Base-by-base conservation (phyloP, 2,797 vertebrate species). In the Psittacula derbiana region DNA sequence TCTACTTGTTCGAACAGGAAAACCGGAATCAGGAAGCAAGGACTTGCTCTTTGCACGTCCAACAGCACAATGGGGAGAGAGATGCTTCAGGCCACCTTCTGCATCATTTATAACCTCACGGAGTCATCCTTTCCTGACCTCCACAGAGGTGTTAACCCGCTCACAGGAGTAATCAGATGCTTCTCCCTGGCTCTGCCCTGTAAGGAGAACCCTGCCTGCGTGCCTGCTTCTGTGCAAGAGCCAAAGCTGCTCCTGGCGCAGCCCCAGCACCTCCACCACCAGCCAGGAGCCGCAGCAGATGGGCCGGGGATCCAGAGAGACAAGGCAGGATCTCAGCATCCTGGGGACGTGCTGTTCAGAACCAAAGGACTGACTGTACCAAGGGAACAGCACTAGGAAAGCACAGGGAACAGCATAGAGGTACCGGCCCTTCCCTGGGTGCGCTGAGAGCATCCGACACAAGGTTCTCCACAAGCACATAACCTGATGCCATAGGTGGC, bases 91-190 rank as follows among this genome's bases (percentile, higher is more conserved):
- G 38, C 33, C 62, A 52, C 61, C 19, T 2, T 2, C 49, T 21
- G 2, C 1, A 2, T 11, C 41, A 33, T 33, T 36, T 23, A 14
- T 3, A n/a, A 19, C 67, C 49, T 57, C 2, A 0, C 20, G 23
- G 27, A 41, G 24, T 65, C 90, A 57, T 20, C 55, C 50, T 20
- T 3, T 28, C 43, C 58, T 33, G 43, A 61, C 67, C 82, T 38
- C 69, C 36, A 1, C 0, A 5, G 72, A 40, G 47, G 10, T 31
- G 6, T 20, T 10, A 52, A 62, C 27, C 23, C 2, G 0, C 30
- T 27, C 46, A 17, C 5, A 25, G 40, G 47, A 67, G 30, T 2
- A 4, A 50, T 14, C 38, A 24, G 85, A 61, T 13, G 36, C 33
- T 44, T 57, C 21, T 8, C 6, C 27, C 10, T 2, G 0, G 30